These are phyloP conservation scores for Halocynthia roretzi DNA, from an alignment of 23 tunicate genomes.

Conservation along the genomic window DNA sequence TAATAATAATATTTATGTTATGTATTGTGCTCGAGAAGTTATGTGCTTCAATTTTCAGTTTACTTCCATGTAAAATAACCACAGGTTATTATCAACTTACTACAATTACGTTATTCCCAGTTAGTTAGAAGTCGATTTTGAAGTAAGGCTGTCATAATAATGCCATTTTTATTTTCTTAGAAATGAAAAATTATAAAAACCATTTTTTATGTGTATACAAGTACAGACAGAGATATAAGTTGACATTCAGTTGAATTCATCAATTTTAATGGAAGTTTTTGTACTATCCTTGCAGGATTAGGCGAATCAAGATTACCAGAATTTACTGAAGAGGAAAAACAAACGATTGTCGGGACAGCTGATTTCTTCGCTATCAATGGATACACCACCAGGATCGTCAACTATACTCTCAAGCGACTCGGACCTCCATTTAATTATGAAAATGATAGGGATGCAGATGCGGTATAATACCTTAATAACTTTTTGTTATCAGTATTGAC, in stretches of 20 bases:
- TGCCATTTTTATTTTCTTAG: not conserved
- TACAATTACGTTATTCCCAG: not conserved
- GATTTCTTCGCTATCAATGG: constrained; percentile 92
- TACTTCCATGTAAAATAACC: no score
- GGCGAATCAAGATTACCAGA: constrained; percentile 59
- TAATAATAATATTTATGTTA: no score
- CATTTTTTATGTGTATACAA: no score
- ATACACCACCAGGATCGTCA: constrained; percentile 70
- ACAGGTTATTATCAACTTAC: not conserved
- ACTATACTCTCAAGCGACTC: constrained; percentile 21
- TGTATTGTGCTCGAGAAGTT: no score
- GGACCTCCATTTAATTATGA: constrained; percentile 34
- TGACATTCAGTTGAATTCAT: no score
- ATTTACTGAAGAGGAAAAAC: constrained; percentile 88
- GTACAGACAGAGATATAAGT: no score
- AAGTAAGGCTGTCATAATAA: not conserved
- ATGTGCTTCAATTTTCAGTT: no score
- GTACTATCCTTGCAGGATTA: constrained; percentile 19
- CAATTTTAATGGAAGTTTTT: no score
- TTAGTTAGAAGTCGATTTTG: not conserved
- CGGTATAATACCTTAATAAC: constrained; percentile 21
- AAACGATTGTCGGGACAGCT: constrained; percentile 57
- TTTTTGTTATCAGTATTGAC: not conserved
- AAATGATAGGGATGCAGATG: constrained; percentile 79
- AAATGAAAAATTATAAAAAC: no score